Conservation (phyloP, 1,140 invertebrate species). For the Tetragnatha versicolor region DNA sequence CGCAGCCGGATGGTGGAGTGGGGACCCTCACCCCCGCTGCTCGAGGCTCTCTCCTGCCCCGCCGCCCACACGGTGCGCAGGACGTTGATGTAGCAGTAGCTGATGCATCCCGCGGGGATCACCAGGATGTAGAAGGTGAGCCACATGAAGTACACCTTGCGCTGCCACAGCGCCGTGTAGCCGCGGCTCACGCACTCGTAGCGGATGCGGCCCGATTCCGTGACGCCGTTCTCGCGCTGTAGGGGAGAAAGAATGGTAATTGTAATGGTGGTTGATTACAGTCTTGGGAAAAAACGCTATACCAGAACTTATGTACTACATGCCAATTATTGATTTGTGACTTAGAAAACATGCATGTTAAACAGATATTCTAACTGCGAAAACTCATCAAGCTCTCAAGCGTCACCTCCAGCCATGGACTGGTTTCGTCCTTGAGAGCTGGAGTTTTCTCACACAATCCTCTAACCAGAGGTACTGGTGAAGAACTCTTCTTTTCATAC, state of each 20-base stretch:
- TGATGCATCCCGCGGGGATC: constrained; percentile 64
- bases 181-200: constrained; percentile 63
- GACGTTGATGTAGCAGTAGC: constrained; percentile 66
- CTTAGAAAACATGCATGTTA: too few species aligned
- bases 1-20: constrained; percentile 52
- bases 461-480: too few species aligned
- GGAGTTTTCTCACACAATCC: too few species aligned
- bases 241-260: neutral
- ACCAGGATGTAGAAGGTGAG: constrained; percentile 65
- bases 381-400: too few species aligned
- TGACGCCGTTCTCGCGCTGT: constrained; percentile 58
- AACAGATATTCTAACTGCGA: too few species aligned
- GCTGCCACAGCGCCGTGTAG: constrained; percentile 66
- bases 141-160: constrained; percentile 65
- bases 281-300: too few species aligned
- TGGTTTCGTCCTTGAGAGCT: too few species aligned
- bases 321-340: too few species aligned
- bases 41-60: constrained; percentile 30
- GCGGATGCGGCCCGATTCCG: constrained; percentile 59
- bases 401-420: too few species aligned
- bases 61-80: constrained; percentile 64
- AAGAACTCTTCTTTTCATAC: too few species aligned
- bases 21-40: neutral
- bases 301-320: too few species aligned
- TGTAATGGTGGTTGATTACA: too few species aligned